Evolutionary conservation across 2,113 vertebrate genomes (phyloP).

Genomic region (Hassar affinis): DNA sequence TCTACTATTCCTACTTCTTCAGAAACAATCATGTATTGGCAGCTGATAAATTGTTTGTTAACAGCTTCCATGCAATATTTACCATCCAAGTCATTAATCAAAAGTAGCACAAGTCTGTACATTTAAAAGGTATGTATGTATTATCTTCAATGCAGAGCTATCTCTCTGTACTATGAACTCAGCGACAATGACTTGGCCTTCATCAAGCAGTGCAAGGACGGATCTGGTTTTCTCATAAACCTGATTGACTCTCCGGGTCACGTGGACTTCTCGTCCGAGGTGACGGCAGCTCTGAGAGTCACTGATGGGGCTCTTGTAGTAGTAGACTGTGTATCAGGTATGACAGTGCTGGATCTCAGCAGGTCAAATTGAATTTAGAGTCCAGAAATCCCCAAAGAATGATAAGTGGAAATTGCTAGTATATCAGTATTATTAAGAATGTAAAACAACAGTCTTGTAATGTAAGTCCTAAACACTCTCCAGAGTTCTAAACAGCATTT

Average conservation of each 20-base stretch:
- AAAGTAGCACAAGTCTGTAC: neutral
- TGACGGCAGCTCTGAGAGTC: conserved; percentile 59
- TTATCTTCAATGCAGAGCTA: conserved; percentile 48
- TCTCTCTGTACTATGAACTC: conserved; percentile 61
- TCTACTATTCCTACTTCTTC: neutral
- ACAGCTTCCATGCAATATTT: neutral
- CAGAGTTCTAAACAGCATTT: neutral
- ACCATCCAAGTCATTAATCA: conserved; percentile 11
- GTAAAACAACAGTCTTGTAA: neutral
- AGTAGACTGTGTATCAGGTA: conserved; percentile 65
- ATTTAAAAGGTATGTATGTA: conserved; percentile 27
- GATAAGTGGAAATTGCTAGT: neutral
- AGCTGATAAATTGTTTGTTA: neutral
- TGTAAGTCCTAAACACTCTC: neutral
- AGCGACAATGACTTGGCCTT: conserved; percentile 58
- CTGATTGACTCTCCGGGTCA: conserved; percentile 62
- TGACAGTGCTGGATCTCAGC: conserved; percentile 24
- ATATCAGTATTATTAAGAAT: neutral
- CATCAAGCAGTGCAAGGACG: conserved; percentile 60
- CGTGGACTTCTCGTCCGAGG: conserved; percentile 66
- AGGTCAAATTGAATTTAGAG: conserved; percentile 12
- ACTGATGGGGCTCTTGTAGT: conserved; percentile 59
- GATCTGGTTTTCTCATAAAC: conserved; percentile 63
- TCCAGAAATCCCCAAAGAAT: neutral
- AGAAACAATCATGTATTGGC: neutral